phyloP scores from a whole-genome alignment of 2,888 invertebrate genomes.

The Megastigmus dorsalis region DNA sequence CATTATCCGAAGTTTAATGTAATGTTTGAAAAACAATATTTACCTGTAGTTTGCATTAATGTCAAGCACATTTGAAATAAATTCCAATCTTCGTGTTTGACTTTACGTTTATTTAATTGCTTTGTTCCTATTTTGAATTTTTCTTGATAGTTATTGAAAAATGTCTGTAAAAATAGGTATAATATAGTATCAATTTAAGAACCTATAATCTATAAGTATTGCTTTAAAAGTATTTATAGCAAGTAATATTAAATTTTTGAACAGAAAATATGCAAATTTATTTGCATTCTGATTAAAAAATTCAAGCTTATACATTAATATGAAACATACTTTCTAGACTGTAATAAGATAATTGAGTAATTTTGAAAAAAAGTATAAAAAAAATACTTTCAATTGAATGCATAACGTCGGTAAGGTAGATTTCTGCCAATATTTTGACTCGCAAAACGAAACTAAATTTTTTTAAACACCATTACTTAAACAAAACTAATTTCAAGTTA shows the following conservation, averaged over 20 bases:
- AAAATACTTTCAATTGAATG: too few species aligned
- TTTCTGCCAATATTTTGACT: too few species aligned
- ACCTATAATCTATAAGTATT: not conserved
- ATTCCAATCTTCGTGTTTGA: conserved; percentile 81
- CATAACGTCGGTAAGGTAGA: too few species aligned
- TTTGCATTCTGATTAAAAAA: not conserved
- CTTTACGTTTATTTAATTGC: conserved; percentile 78
- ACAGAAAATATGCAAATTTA: not conserved
- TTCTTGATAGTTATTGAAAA: conserved; percentile 80
- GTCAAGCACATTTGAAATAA: conserved; percentile 82
- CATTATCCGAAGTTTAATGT: not conserved
- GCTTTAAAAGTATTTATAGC: not conserved
- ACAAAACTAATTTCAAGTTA: too few species aligned
- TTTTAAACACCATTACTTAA: too few species aligned
- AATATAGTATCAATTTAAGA: not conserved
- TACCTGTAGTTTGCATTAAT: conserved; percentile 78
- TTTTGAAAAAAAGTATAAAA: too few species aligned
- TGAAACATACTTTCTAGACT: not conserved
- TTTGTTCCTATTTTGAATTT: conserved; percentile 80
- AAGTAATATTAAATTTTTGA: conserved; percentile 8
- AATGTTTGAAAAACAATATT: too few species aligned
- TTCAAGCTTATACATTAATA: not conserved
- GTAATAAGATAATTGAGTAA: not conserved
- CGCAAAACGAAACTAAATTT: too few species aligned
- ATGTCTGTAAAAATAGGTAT: conserved; percentile 73